These are phyloP conservation scores for Calephelis virginiensis DNA, from an alignment of 1,140 invertebrate species.

Conservation along the genomic window DNA sequence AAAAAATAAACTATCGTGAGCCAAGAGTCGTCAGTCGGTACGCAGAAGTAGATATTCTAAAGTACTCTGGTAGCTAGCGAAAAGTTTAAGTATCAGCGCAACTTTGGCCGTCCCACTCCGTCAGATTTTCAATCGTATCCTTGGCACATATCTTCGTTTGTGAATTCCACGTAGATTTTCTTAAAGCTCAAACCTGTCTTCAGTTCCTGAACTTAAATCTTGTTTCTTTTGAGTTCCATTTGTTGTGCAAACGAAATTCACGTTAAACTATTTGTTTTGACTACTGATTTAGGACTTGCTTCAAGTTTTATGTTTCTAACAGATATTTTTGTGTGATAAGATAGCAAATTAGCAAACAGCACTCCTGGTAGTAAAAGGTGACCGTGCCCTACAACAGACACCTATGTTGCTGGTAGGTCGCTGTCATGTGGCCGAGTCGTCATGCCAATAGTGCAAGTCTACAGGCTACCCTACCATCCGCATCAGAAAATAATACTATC, in stretches of 20 bases:
- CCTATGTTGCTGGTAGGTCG: no score
- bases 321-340: no score
- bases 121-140: slow-evolving; percentile 37
- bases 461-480: no score
- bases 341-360: no score
- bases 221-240: slow-evolving; percentile 28
- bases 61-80: background rate
- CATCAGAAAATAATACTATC: no score
- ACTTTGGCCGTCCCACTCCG: slow-evolving; percentile 19
- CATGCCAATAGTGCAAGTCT: no score
- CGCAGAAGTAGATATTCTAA: background rate
- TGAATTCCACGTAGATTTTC: slow-evolving; percentile 37
- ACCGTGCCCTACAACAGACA: no score
- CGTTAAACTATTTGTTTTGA: slow-evolving; percentile 1
- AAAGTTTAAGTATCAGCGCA: slow-evolving; percentile 9
- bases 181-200: slow-evolving; percentile 35
- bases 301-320: background rate
- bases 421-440: no score
- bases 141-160: slow-evolving; percentile 34
- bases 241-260: slow-evolving; percentile 18
- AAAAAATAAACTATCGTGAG: no score
- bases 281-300: background rate
- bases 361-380: no score
- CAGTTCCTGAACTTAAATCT: slow-evolving; percentile 37
- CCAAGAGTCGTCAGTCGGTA: no score